A percentile compares a stretch with the other conserved stretches of the same genome.
These are phyloP conservation scores for Armadillidium nasatum DNA, from an alignment of 1,140 invertebrate genomes.

Conservation along the genomic window DNA sequence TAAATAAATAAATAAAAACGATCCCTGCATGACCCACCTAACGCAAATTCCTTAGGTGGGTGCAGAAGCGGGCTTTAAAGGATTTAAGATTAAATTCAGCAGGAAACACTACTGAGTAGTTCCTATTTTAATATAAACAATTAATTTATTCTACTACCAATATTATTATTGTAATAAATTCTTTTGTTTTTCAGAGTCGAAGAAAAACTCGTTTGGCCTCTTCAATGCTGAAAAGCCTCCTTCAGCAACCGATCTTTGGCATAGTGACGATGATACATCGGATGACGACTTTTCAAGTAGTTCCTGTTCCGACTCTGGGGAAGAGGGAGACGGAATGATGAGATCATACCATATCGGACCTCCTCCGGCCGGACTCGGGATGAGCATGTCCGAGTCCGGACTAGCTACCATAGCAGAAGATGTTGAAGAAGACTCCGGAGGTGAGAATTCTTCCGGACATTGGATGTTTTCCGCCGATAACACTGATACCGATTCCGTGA, in stretches of 20 bases:
- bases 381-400: conserved; percentile 19
- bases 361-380: conserved; percentile 16
- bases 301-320: background rate
- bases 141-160: too few relatives aligned
- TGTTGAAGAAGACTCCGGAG: conserved; percentile 29
- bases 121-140: too few relatives aligned
- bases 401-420: conserved; percentile 34
- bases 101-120: too few relatives aligned
- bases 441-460: conserved; percentile 30
- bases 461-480: conserved; percentile 38
- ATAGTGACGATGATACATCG: background rate
- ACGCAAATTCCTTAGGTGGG: too few relatives aligned
- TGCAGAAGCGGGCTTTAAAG: too few relatives aligned
- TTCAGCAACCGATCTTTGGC: background rate
- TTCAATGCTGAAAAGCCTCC: background rate
- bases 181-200: background rate
- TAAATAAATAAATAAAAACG: too few relatives aligned
- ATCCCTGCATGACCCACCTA: too few relatives aligned
- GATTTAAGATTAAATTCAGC: too few relatives aligned
- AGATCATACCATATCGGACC: conserved; percentile 1
- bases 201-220: background rate
- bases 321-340: background rate
- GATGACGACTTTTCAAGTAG: background rate
- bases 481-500: conserved; percentile 35
- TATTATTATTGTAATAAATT: background rate